Evolutionary conservation across 2,113 vertebrate species (phyloP).

Genomic region (Apodemus speciosus): DNA sequence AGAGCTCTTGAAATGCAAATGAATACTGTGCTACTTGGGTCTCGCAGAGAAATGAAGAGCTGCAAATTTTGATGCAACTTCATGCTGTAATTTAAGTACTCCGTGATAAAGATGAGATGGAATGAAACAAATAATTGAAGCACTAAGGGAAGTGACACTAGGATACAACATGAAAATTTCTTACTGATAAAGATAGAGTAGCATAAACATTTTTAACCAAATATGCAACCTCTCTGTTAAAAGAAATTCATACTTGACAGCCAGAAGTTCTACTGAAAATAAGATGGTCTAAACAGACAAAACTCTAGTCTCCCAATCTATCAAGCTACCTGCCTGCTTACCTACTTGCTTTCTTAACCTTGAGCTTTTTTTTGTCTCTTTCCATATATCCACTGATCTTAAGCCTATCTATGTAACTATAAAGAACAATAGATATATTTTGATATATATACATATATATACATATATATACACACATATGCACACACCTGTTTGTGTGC

Average conservation of each 20-base stretch:
- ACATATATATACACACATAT: neutral
- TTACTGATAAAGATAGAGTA: neutral
- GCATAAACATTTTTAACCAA: neutral
- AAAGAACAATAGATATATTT: neutral
- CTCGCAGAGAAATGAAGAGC: conserved; percentile 8
- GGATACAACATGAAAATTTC: neutral
- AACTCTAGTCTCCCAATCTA: neutral
- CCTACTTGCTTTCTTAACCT: no score
- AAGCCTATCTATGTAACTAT: neutral
- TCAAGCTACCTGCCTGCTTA: neutral
- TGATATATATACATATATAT: no score
- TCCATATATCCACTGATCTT: neutral
- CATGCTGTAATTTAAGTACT: conserved; percentile 27
- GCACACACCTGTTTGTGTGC: neutral
- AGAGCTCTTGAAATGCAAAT: neutral
- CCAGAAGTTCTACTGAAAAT: neutral
- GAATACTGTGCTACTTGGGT: neutral
- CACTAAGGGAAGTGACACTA: neutral
- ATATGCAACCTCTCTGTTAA: neutral
- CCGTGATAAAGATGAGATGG: neutral
- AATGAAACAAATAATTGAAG: conserved; percentile 29
- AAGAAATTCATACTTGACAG: neutral
- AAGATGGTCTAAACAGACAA: neutral
- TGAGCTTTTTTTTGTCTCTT: neutral
- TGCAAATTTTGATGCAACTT: conserved; percentile 21